Percentiles rank a stretch among this genome's conserved stretches.
phyloP scores from a whole-genome alignment of 2,888 invertebrate species.

The Apocheima hispidaria region DNA sequence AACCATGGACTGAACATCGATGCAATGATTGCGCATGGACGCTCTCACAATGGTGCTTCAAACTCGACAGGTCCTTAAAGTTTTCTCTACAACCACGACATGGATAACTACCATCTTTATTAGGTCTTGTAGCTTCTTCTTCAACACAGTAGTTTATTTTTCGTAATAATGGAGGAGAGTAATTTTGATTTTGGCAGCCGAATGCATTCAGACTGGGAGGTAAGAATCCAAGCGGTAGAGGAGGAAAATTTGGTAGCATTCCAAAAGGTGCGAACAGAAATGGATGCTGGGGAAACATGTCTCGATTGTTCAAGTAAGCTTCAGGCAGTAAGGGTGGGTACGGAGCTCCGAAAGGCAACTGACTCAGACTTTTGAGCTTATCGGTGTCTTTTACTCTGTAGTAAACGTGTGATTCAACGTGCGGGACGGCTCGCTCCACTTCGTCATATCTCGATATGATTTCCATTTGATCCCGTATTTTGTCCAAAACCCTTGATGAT shows the following conservation, averaged over 20 bases:
- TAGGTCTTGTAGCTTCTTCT: slow-evolving; percentile 88
- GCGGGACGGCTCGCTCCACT: slow-evolving; percentile 87
- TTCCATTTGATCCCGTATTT: slow-evolving; percentile 91
- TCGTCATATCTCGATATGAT: slow-evolving; percentile 92
- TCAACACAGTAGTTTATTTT: slow-evolving; percentile 88
- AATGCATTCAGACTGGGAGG: slow-evolving; percentile 78
- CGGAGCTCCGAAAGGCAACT: slow-evolving; percentile 66
- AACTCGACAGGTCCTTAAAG: slow-evolving; percentile 87
- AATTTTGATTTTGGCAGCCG: slow-evolving; percentile 71
- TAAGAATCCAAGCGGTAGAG: slow-evolving; percentile 76
- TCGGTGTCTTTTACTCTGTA: slow-evolving; percentile 74
- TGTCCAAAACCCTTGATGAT: slow-evolving; percentile 81
- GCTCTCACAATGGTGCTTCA: slow-evolving; percentile 91
- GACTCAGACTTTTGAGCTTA: slow-evolving; percentile 68
- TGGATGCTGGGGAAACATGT: slow-evolving; percentile 78
- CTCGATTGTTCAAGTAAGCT: slow-evolving; percentile 72
- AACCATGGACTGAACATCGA: slow-evolving; percentile 91
- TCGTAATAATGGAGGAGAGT: slow-evolving; percentile 66
- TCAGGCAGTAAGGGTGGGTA: slow-evolving; percentile 75
- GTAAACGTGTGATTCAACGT: slow-evolving; percentile 83
- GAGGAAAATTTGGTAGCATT: slow-evolving; percentile 81
- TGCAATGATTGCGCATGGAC: slow-evolving; percentile 89
- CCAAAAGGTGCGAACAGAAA: slow-evolving; percentile 81
- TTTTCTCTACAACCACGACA: slow-evolving; percentile 90
- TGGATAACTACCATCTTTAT: slow-evolving; percentile 88